A percentile compares a stretch with the other conserved stretches of the same genome.
Evolutionary conservation across 2,888 invertebrate genomes (phyloP).

Genomic region (Hypomecis atomaria): DNA sequence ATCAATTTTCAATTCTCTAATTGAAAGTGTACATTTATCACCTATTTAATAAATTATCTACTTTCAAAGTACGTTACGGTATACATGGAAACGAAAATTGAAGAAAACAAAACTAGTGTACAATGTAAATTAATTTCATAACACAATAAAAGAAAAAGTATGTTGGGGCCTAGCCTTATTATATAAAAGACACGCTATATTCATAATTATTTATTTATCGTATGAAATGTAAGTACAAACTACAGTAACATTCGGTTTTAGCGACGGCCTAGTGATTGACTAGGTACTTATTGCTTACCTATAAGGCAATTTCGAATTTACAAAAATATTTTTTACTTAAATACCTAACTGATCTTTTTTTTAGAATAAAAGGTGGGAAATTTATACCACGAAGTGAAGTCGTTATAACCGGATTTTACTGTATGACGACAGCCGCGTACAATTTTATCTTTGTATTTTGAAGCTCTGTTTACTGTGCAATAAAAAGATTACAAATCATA

Average conservation of each 20-base stretch:
- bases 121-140: background rate
- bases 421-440: constrained; percentile 26
- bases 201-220: constrained; percentile 3
- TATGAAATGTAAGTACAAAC: background rate
- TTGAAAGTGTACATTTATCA: constrained; percentile 33
- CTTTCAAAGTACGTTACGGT: background rate
- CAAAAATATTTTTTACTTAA: no score
- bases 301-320: no score
- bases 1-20: background rate
- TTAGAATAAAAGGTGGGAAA: no score
- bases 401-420: constrained; percentile 3
- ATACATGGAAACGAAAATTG: no score
- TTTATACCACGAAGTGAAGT: background rate
- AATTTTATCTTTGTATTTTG: constrained; percentile 34
- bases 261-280: background rate
- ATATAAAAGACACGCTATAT: constrained; percentile 16
- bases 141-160: background rate
- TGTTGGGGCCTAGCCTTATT: background rate
- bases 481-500: constrained; percentile 37
- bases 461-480: constrained; percentile 38
- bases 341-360: no score
- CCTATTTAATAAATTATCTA: constrained; percentile 13
- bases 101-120: background rate
- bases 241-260: background rate
- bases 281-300: no score